These are phyloP conservation scores for Stomatorhinus walkeri DNA, from an alignment of 2,797 vertebrate genomes.

Conservation along the genomic window DNA sequence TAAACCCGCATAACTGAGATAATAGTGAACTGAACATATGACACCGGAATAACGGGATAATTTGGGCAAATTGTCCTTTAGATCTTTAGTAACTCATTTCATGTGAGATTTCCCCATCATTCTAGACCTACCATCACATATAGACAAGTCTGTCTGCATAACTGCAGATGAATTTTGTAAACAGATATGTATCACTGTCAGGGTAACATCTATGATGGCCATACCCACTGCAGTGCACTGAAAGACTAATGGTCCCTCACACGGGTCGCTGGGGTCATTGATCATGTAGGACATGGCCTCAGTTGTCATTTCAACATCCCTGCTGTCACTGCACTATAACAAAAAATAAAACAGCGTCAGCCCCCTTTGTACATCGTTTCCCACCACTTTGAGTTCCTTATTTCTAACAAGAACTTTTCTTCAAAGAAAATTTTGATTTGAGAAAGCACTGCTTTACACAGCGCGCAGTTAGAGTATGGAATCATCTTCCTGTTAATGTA, in stretches of 20 bases:
- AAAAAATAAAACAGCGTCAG: background rate
- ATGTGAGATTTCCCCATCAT: background rate
- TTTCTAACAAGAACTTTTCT: background rate
- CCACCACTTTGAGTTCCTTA: background rate
- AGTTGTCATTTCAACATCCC: slow-evolving; percentile 20
- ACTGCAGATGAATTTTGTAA: background rate
- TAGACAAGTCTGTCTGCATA: background rate
- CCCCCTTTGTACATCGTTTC: background rate
- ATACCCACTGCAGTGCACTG: background rate
- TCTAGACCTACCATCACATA: background rate
- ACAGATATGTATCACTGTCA: background rate
- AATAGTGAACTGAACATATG: background rate
- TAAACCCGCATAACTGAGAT: background rate
- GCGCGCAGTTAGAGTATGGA: background rate
- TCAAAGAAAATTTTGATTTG: background rate
- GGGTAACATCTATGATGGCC: no score
- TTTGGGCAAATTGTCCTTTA: background rate
- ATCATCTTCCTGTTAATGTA: background rate
- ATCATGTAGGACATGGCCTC: slow-evolving; percentile 3
- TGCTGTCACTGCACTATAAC: slow-evolving; percentile 30
- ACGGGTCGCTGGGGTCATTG: background rate
- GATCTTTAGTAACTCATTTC: background rate
- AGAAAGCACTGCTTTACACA: background rate
- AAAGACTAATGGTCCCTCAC: background rate
- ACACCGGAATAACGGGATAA: background rate